phyloP scores from a whole-genome alignment of 2,113 vertebrate genomes.

The Ciconia maguari region DNA sequence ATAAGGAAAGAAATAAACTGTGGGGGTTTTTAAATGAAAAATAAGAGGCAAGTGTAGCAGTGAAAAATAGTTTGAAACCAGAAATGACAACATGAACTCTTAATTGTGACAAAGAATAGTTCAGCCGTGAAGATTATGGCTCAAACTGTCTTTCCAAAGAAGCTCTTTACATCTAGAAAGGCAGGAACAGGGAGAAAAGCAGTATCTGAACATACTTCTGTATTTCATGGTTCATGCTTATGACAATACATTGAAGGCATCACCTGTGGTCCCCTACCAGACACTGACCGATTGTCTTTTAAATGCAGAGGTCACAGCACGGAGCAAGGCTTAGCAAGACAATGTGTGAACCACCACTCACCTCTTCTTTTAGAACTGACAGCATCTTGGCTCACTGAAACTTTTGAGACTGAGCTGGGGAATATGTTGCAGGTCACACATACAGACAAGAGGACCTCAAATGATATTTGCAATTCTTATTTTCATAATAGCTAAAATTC shows the following conservation, averaged over 20 bases:
- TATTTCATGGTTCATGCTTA: background rate
- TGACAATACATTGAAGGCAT: background rate
- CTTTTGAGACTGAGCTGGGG: slow-evolving; percentile 12
- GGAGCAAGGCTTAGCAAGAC: slow-evolving; percentile 5
- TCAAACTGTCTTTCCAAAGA: background rate
- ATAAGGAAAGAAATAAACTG: slow-evolving; percentile 22
- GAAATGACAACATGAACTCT: background rate
- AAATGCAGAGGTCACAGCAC: slow-evolving; percentile 19
- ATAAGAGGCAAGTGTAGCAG: background rate
- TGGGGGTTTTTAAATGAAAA: background rate
- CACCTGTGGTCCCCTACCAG: slow-evolving; percentile 15
- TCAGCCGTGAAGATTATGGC: background rate
- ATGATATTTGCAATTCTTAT: background rate
- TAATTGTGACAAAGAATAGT: background rate
- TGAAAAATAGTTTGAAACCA: background rate
- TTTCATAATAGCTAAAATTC: background rate
- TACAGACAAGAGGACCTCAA: slow-evolving; percentile 14
- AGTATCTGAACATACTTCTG: background rate
- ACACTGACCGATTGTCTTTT: background rate
- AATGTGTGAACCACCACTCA: background rate
- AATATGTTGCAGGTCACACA: slow-evolving; percentile 28
- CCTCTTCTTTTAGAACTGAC: background rate
- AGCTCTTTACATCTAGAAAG: background rate
- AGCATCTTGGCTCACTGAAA: background rate
- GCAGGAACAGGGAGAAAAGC: background rate